phyloP scores from a whole-genome alignment of 2,888 invertebrate species.

The Baccha elongata region DNA sequence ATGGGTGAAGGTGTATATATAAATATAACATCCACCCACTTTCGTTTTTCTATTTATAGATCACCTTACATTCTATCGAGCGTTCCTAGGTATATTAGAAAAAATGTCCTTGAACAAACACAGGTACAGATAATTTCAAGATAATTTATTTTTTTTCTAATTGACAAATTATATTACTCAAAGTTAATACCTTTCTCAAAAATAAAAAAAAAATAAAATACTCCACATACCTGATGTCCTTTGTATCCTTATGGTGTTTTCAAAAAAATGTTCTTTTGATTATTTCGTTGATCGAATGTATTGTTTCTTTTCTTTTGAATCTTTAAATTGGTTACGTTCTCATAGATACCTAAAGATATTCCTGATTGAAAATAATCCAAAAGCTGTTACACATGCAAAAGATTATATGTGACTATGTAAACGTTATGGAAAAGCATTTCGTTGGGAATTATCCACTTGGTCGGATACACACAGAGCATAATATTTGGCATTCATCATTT shows the following conservation, averaged over 20 bases:
- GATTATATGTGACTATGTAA: slow-evolving; percentile 37
- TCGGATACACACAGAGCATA: neutral
- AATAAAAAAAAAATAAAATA: no score
- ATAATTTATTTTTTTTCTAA: no score
- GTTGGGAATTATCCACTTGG: slow-evolving; percentile 7
- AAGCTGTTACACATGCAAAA: slow-evolving; percentile 37
- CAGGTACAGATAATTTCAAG: no score
- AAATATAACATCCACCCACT: no score
- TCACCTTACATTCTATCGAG: no score
- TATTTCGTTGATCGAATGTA: neutral
- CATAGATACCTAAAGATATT: neutral
- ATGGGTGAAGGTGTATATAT: no score
- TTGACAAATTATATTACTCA: no score
- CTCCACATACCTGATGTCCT: neutral
- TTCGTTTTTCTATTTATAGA: no score
- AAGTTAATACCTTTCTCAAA: no score
- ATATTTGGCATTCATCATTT: neutral
- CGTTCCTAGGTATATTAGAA: no score
- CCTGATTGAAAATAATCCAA: slow-evolving; percentile 21
- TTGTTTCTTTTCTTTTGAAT: neutral
- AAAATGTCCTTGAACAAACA: no score
- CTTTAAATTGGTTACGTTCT: neutral
- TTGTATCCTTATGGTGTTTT: neutral
- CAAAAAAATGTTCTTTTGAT: neutral
- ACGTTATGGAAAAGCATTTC: neutral